Evolutionary conservation across 2,888 invertebrate genomes (phyloP).

Genomic region (Ephialtes manifestator): DNA sequence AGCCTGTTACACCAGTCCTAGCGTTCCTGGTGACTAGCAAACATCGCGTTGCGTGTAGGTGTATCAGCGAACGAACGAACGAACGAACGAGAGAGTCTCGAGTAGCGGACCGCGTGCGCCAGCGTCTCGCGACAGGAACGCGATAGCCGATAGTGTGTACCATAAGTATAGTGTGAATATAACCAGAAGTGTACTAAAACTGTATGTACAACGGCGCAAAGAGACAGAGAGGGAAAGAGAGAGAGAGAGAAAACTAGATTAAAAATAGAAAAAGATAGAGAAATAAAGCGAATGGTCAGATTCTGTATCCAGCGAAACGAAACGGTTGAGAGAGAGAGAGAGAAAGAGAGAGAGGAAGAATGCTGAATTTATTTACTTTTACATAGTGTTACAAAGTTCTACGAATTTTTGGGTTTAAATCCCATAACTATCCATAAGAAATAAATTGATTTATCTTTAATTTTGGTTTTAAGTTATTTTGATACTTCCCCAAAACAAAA

Average conservation of each 20-base stretch:
- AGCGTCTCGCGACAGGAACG: constrained; percentile 66
- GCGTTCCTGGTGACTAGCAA: constrained; percentile 48
- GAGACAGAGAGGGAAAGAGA: constrained; percentile 6
- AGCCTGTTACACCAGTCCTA: constrained; percentile 68
- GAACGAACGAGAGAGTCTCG: constrained; percentile 61
- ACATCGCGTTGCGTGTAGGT: constrained; percentile 74
- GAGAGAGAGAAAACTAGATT: neutral
- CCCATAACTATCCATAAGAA: too few relatives aligned
- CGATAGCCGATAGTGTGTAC: constrained; percentile 65
- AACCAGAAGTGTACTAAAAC: constrained; percentile 45
- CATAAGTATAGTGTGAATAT: constrained; percentile 49
- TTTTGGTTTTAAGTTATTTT: too few relatives aligned
- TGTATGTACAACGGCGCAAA: constrained; percentile 5
- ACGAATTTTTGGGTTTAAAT: neutral
- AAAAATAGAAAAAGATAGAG: neutral
- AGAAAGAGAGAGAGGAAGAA: constrained; percentile 35
- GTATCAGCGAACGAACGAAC: constrained; percentile 67
- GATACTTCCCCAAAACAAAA: too few relatives aligned
- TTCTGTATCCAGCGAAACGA: neutral
- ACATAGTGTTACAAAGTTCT: neutral
- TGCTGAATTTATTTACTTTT: constrained; percentile 18
- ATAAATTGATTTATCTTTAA: too few relatives aligned
- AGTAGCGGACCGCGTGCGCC: constrained; percentile 57
- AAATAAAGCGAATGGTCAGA: neutral
- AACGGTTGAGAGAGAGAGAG: constrained; percentile 32